A percentile compares a stretch with the other conserved stretches of the same genome.
Evolutionary conservation across 2,113 vertebrate species (phyloP).

Genomic region (Petrocephalus zakoni): DNA sequence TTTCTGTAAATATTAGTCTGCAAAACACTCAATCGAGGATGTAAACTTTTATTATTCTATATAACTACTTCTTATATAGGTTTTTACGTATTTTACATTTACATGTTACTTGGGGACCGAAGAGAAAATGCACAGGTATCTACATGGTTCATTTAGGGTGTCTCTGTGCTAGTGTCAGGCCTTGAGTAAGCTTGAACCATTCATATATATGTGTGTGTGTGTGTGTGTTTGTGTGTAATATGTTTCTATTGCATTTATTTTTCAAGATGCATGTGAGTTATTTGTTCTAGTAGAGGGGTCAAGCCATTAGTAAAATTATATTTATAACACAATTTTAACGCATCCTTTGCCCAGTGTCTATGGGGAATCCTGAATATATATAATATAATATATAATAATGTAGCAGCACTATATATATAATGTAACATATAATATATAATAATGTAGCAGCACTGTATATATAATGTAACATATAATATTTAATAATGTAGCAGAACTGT

Average conservation of each 20-base stretch:
- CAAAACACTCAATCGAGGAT: neutral
- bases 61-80: neutral
- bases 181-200: neutral
- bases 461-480: no score
- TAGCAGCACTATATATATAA: no score
- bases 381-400: no score
- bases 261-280: neutral
- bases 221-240: no score
- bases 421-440: no score
- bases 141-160: neutral
- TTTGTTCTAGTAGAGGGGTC: neutral
- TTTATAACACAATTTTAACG: neutral
- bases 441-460: no score
- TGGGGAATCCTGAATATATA: neutral
- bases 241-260: neutral
- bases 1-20: neutral
- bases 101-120: neutral
- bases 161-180: neutral
- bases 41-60: neutral
- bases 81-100: neutral
- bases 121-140: neutral
- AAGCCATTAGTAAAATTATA: neutral
- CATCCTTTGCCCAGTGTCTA: neutral
- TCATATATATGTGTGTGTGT: neutral
- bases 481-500: no score